phyloP scores from a whole-genome alignment of 2,797 vertebrate species.

The Rhodeus uyekii region DNA sequence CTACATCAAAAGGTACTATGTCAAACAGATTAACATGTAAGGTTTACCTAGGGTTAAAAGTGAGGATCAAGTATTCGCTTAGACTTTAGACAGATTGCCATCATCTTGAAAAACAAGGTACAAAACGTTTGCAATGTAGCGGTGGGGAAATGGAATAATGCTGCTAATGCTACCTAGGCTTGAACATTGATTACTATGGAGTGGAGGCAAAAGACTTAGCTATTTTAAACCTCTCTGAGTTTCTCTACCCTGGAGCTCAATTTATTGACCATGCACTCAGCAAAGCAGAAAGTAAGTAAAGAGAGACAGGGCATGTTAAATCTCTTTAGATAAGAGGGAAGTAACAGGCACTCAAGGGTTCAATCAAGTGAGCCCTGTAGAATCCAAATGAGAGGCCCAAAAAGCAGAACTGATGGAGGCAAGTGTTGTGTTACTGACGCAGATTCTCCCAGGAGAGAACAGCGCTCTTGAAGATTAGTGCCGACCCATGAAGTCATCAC shows the following conservation, averaged over 20 bases:
- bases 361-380: constrained; percentile 25
- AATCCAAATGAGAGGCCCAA: constrained; percentile 41
- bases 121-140: constrained; percentile 92
- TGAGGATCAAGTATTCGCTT: not conserved
- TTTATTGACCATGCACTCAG: constrained; percentile 85
- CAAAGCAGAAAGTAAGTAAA: constrained; percentile 81
- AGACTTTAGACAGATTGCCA: constrained; percentile 72
- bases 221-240: constrained; percentile 86
- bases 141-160: constrained; percentile 87
- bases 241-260: constrained; percentile 83
- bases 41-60: not conserved
- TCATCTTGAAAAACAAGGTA: constrained; percentile 81
- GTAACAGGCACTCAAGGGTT: constrained; percentile 28
- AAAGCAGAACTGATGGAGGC: constrained; percentile 4
- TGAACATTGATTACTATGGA: constrained; percentile 84
- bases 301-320: constrained; percentile 44
- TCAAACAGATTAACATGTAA: constrained; percentile 49
- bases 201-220: constrained; percentile 91
- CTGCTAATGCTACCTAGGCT: constrained; percentile 86
- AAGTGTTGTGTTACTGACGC: not conserved
- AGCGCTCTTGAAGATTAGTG: not conserved
- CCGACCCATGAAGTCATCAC: not conserved
- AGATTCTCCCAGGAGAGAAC: not conserved
- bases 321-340: constrained; percentile 52
- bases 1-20: constrained; percentile 56